These are phyloP conservation scores for Dicaeum eximium DNA, from an alignment of 2,113 vertebrate species.

Conservation along the genomic window DNA sequence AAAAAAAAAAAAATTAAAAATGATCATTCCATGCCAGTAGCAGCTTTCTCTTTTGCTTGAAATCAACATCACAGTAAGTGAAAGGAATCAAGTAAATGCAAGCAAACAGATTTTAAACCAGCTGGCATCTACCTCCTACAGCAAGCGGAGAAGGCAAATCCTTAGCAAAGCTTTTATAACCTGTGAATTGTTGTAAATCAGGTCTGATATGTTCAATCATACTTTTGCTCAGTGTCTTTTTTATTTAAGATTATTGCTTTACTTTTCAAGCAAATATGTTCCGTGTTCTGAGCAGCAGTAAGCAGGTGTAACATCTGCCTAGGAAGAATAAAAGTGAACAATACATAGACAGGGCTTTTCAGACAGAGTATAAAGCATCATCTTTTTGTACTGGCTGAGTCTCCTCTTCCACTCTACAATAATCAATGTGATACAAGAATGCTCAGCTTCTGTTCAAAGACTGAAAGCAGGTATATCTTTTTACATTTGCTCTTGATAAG, in stretches of 20 bases:
- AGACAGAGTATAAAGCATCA: background rate
- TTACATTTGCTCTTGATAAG: background rate
- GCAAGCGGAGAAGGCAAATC: background rate
- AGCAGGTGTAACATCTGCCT: background rate
- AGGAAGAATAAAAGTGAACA: background rate
- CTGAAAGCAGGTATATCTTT: background rate
- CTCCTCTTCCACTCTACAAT: background rate
- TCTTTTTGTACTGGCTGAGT: background rate
- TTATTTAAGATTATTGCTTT: background rate
- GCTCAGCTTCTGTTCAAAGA: background rate
- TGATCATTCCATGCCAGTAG: background rate
- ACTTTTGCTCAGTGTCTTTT: background rate
- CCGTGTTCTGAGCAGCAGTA: background rate
- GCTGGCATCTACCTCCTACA: background rate
- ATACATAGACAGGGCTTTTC: background rate
- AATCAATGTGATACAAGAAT: background rate
- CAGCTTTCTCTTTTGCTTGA: background rate
- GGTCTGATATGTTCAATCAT: background rate
- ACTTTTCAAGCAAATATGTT: background rate
- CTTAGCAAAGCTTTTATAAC: background rate
- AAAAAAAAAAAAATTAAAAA: background rate
- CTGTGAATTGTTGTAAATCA: background rate
- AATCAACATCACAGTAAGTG: background rate
- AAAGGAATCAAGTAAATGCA: background rate
- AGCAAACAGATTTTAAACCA: background rate